Percentiles rank a stretch among this genome's conserved stretches.
phyloP scores from a whole-genome alignment of 2,888 invertebrate species.

The Acleris emargana region DNA sequence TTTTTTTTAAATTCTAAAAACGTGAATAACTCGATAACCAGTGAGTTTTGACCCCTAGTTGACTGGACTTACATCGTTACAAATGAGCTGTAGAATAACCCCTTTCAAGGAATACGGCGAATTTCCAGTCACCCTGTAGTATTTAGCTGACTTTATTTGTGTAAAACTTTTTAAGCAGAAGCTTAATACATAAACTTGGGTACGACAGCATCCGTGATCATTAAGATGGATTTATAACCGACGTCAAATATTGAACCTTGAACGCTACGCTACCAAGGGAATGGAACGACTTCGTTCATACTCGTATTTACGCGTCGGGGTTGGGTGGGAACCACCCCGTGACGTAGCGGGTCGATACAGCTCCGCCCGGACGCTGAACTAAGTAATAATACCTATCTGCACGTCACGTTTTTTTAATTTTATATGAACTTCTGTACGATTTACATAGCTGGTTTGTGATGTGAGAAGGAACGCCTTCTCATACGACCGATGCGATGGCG shows the following conservation, averaged over 20 bases:
- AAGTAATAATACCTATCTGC: slow-evolving; percentile 40
- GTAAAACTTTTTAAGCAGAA: no score
- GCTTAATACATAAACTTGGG: no score
- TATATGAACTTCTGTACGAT: background rate
- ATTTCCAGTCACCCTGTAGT: no score
- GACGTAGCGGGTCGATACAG: slow-evolving; percentile 65
- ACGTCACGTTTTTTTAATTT: slow-evolving; percentile 43
- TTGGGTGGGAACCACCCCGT: slow-evolving; percentile 29
- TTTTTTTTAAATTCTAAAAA: no score
- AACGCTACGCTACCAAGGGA: background rate
- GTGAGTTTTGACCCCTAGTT: no score
- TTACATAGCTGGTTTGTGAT: background rate
- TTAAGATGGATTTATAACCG: background rate
- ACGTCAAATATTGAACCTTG: slow-evolving; percentile 2
- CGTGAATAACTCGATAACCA: no score
- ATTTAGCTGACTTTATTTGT: no score
- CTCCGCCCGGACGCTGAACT: slow-evolving; percentile 59
- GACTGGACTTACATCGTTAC: no score
- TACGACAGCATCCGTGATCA: background rate
- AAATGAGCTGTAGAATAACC: no score
- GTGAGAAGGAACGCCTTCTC: background rate
- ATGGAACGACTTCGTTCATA: background rate
- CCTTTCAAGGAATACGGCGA: no score
- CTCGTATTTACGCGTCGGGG: background rate
- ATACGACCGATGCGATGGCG: background rate